Conservation (phyloP, 2,888 invertebrate species). For the Lutraria lutraria region DNA sequence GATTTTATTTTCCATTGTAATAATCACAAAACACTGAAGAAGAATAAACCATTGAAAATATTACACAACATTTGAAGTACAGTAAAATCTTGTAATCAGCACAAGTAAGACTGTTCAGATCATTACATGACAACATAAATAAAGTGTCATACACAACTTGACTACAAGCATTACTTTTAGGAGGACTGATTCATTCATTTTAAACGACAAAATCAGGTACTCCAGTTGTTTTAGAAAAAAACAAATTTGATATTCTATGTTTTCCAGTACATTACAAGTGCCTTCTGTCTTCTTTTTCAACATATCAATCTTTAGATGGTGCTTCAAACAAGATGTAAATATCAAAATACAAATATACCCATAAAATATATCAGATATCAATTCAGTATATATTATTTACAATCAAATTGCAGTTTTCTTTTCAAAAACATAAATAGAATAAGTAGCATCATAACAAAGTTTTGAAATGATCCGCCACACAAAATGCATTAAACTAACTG, state of each 20-base stretch:
- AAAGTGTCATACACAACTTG: neutral
- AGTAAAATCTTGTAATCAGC: neutral
- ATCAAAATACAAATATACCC: neutral
- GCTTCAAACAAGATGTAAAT: neutral
- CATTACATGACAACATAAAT: neutral
- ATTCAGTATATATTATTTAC: neutral
- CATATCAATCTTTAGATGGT: neutral
- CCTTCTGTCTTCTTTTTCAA: too few relatives aligned
- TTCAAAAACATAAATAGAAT: neutral
- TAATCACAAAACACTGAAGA: constrained; percentile 11
- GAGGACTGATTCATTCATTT: too few relatives aligned
- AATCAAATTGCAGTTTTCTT: neutral
- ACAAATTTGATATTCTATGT: too few relatives aligned
- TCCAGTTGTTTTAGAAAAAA: too few relatives aligned
- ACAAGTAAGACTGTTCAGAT: neutral
- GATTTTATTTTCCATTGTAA: constrained; percentile 17
- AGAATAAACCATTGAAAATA: constrained; percentile 13
- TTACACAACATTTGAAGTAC: constrained; percentile 2
- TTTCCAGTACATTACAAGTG: too few relatives aligned
- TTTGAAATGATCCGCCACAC: neutral
- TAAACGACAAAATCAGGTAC: too few relatives aligned
- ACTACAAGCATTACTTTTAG: neutral
- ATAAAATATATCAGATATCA: neutral
- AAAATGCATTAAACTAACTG: neutral
- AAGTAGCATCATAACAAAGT: neutral